phyloP scores from a whole-genome alignment of 2,113 vertebrate species.

The Ancistrus triradiatus region DNA sequence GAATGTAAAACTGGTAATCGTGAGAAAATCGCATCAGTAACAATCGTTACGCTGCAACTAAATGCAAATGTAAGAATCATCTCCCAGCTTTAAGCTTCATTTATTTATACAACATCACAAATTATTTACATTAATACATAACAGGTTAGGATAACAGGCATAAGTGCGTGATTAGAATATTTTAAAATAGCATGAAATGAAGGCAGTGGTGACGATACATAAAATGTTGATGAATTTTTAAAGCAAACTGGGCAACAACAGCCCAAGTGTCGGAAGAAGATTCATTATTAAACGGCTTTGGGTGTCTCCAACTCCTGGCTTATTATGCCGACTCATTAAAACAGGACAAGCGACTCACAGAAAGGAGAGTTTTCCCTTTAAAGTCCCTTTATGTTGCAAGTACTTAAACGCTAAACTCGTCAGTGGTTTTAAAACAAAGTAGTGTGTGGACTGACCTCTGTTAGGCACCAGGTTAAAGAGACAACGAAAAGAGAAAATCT shows the following conservation, averaged over 20 bases:
- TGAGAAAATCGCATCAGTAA: no score
- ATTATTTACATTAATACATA: conserved; percentile 15
- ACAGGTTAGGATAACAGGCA: conserved; percentile 24
- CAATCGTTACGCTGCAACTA: not conserved
- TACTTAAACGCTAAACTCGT: conserved; percentile 17
- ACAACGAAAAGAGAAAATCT: not conserved
- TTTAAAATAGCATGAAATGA: conserved; percentile 19
- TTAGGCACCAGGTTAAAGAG: not conserved
- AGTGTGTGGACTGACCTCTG: not conserved
- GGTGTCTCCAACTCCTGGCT: conserved; percentile 20
- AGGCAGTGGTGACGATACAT: conserved; percentile 18
- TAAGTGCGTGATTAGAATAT: conserved; percentile 26
- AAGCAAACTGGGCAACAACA: conserved; percentile 38
- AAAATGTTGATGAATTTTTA: conserved; percentile 44
- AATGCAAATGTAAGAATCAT: not conserved
- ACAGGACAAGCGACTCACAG: conserved; percentile 11
- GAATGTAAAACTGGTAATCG: no score
- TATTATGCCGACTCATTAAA: conserved; percentile 24
- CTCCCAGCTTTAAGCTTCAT: conserved; percentile 11
- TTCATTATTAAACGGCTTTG: conserved; percentile 38
- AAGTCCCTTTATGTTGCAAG: conserved; percentile 16
- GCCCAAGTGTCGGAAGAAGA: conserved; percentile 19
- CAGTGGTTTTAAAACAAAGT: not conserved
- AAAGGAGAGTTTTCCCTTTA: not conserved
- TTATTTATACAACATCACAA: conserved; percentile 23